Evolutionary conservation across 2,888 invertebrate genomes (phyloP).

Genomic region (Cheilosia scutellata): DNA sequence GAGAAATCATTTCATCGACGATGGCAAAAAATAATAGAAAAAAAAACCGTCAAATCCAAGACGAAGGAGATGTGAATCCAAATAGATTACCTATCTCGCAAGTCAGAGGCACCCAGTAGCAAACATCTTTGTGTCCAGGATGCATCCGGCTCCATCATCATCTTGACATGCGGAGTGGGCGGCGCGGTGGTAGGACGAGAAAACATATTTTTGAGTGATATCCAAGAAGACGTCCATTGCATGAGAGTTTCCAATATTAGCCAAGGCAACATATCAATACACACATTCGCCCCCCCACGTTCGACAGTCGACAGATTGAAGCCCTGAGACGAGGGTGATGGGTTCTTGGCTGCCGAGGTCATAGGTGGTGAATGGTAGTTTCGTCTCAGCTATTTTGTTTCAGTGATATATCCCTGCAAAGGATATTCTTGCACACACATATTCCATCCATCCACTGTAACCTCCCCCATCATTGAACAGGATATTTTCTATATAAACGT

Average conservation of each 20-base stretch:
- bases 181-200: constrained; percentile 11
- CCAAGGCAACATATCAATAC: constrained; percentile 71
- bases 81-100: constrained; percentile 71
- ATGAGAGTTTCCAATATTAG: constrained; percentile 73
- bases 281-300: background rate
- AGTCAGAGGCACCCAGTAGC: constrained; percentile 56
- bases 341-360: constrained; percentile 46
- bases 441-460: constrained; percentile 43
- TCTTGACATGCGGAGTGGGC: constrained; percentile 15
- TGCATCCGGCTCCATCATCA: constrained; percentile 69
- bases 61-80: constrained; percentile 68
- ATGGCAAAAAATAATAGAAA: constrained; percentile 12
- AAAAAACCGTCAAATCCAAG: constrained; percentile 3
- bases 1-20: constrained; percentile 67
- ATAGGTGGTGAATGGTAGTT: constrained; percentile 47
- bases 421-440: constrained; percentile 68
- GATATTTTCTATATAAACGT: constrained; percentile 66
- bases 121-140: constrained; percentile 67
- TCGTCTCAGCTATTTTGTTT: constrained; percentile 51
- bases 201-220: constrained; percentile 77
- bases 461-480: constrained; percentile 49
- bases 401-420: constrained; percentile 60
- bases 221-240: constrained; percentile 76
- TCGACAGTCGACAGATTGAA: constrained; percentile 70
- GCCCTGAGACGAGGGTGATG: constrained; percentile 42